Percentiles rank a stretch among this genome's conserved stretches.
Conservation (phyloP, 2,797 vertebrate genomes). For the Potorous gilbertii region DNA sequence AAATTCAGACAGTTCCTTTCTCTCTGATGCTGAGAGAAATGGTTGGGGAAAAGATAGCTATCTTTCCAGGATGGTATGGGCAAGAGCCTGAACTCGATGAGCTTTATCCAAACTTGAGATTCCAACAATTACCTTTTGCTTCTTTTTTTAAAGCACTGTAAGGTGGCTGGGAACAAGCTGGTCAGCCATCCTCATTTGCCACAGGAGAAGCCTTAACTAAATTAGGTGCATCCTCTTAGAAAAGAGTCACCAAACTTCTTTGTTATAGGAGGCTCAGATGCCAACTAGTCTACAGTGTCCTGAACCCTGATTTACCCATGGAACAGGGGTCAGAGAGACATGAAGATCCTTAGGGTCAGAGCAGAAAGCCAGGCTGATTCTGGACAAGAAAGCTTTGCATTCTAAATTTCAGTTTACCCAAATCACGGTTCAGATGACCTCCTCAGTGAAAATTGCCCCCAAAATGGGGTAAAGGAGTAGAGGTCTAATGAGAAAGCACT, state of each 20-base stretch:
- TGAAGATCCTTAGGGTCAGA: background rate
- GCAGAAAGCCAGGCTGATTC: background rate
- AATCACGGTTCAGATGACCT: background rate
- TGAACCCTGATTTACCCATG: background rate
- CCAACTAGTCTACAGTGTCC: background rate
- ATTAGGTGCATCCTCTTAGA: background rate
- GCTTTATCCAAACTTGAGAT: background rate
- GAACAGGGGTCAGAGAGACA: background rate
- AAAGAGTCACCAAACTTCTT: background rate
- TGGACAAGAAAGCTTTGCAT: background rate
- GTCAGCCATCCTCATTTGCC: background rate
- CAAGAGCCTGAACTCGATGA: background rate
- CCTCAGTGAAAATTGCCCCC: background rate
- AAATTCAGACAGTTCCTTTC: slow-evolving; percentile 13
- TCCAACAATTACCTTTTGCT: background rate
- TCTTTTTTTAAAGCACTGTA: slow-evolving; percentile 3
- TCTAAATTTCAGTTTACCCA: slow-evolving; percentile 11
- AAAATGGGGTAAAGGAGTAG: background rate
- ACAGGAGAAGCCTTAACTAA: background rate
- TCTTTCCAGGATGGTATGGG: background rate
- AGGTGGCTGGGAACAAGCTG: slow-evolving; percentile 11
- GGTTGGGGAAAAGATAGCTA: slow-evolving; percentile 1
- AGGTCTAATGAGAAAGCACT: background rate
- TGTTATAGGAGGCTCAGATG: slow-evolving; percentile 25
- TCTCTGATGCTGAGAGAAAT: background rate